Evolutionary conservation across 1,140 invertebrate genomes (phyloP).

Genomic region (Yoshiicerus persimilis): DNA sequence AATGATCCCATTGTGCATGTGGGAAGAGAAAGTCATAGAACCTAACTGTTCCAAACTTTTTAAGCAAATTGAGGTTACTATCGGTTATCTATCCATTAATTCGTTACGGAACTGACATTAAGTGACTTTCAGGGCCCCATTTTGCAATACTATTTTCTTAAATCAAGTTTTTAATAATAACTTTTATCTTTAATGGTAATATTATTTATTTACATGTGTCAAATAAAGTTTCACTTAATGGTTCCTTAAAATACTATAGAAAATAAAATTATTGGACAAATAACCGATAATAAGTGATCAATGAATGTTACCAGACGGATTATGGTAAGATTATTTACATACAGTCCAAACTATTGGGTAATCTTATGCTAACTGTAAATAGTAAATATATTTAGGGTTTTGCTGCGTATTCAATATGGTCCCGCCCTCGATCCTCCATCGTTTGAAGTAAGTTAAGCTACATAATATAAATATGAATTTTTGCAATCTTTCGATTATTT

Average conservation of each 20-base stretch:
- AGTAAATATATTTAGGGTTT: slow-evolving; percentile 75
- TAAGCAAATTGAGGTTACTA: slow-evolving; percentile 24
- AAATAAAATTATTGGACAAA: neutral
- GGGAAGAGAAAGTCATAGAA: slow-evolving; percentile 55
- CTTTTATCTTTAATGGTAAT: too few species aligned
- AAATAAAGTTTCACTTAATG: too few species aligned
- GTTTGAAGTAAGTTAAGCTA: slow-evolving; percentile 7
- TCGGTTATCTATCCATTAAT: neutral
- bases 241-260: too few species aligned
- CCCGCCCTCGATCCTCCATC: slow-evolving; percentile 28
- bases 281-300: neutral
- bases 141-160: too few species aligned
- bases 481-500: neutral
- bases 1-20: slow-evolving; percentile 42
- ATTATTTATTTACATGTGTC: too few species aligned
- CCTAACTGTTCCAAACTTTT: slow-evolving; percentile 69
- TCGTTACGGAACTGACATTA: too few species aligned
- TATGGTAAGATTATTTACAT: slow-evolving; percentile 71
- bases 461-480: neutral
- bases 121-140: too few species aligned
- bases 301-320: slow-evolving; percentile 65
- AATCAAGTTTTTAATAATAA: too few species aligned
- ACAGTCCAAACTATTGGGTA: too few species aligned
- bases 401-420: slow-evolving; percentile 77
- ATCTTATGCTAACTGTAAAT: too few species aligned